phyloP scores from a whole-genome alignment of 2,797 vertebrate species.

The Galago senegalensis region DNA sequence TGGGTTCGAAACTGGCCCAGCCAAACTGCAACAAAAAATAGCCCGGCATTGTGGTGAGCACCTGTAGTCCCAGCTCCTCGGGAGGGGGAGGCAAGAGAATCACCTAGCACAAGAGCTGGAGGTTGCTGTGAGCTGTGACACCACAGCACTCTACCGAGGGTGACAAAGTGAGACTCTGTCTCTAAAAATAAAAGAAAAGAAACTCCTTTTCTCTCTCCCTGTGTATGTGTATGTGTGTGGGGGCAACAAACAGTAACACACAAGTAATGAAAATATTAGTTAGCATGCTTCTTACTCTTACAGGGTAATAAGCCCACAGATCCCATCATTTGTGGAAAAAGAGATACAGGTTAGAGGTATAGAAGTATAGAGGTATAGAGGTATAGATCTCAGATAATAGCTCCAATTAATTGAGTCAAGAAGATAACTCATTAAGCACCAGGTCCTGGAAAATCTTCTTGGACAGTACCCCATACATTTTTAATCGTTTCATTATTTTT shows the following conservation, averaged over 20 bases:
- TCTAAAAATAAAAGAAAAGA: too few species aligned
- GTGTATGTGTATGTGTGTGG: background rate
- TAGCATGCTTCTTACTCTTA: background rate
- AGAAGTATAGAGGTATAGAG: background rate
- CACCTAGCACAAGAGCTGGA: too few species aligned
- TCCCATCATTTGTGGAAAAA: background rate
- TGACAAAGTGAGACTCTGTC: too few species aligned
- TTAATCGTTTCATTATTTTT: slow-evolving; percentile 11
- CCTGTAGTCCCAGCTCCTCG: too few species aligned
- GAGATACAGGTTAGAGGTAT: background rate
- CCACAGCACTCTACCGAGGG: too few species aligned
- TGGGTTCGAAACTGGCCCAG: too few species aligned
- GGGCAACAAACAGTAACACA: background rate
- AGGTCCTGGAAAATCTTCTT: background rate
- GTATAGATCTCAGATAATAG: background rate
- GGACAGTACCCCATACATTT: background rate
- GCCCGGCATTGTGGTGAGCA: too few species aligned
- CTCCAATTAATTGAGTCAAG: background rate
- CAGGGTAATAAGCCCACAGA: background rate
- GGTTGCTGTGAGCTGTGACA: too few species aligned
- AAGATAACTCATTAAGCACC: background rate
- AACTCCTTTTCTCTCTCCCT: too few species aligned
- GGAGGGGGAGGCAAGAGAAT: too few species aligned
- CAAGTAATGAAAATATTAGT: background rate
- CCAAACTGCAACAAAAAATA: too few species aligned